Evolutionary conservation across 2,113 vertebrate species (phyloP).

Genomic region (Zootoca vivipara): DNA sequence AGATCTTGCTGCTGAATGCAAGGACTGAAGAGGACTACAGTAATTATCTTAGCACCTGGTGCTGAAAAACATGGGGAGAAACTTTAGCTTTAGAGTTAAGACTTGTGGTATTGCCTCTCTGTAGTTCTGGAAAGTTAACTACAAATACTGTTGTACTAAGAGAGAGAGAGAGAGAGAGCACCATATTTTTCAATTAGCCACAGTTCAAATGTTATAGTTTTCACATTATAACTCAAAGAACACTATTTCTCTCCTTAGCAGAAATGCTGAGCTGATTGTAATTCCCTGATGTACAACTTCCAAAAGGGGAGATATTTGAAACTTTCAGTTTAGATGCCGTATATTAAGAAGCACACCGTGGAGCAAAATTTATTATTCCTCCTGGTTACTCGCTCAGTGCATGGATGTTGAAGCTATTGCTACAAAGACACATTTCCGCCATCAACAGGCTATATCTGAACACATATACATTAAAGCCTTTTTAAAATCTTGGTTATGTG

Average conservation of each 20-base stretch:
- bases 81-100: neutral
- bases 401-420: neutral
- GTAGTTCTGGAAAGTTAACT: neutral
- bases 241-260: conserved; percentile 4
- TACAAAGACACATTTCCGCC: neutral
- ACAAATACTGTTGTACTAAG: neutral
- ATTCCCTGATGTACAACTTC: conserved; percentile 2
- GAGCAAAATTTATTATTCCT: neutral
- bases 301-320: neutral
- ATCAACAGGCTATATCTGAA: neutral
- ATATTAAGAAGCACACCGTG: neutral
- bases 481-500: neutral
- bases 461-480: neutral
- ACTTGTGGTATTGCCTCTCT: neutral
- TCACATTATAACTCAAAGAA: conserved; percentile 14
- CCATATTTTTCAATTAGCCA: conserved; percentile 21
- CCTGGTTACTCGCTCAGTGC: neutral
- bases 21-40: neutral
- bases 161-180: neutral
- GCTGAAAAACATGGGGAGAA: neutral
- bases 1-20: too few species aligned
- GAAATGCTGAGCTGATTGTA: conserved; percentile 11
- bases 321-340: neutral
- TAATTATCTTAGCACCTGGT: neutral
- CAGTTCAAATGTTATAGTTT: conserved; percentile 27